Base-by-base conservation (phyloP, 1,140 invertebrate genomes). In the Aethina tumida region DNA sequence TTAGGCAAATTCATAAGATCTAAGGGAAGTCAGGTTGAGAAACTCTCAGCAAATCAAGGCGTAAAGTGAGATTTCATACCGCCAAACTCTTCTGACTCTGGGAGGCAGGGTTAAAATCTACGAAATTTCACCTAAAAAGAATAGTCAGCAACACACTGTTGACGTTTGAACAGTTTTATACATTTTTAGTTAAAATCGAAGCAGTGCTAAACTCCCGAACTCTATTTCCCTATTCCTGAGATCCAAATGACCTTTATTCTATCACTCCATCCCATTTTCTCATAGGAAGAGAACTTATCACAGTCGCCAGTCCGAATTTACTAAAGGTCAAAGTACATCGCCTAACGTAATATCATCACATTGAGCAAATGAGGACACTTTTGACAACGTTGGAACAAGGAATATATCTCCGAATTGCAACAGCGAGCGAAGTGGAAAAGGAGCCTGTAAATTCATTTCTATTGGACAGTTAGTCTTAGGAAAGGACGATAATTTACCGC, bases 221-320 rank as follows among this genome's bases (percentile, higher is more conserved):
- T 4, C 14, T 64, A 5, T 47, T 28, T 28, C 47, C 47, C 3
- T 14, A 57, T 8, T 43, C 43, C 14, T 39, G 31, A 28, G 47
- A 55, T 40, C 39, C 48, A 26, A 40, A 50, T 41, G 54, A 60
- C 14, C 32, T 47, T 7, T 13, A 22, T 3, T n/a, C 34, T 13
- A 31, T 58, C 1, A 56, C 56, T 10, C 59, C 62, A 10, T 55
- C 44, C 9, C 58, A 63, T 45, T 64, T 64, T 31, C 28, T 64
- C 6, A 62, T 60, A 36, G 60, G 59, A 4, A 17, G 35, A 24
- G 39, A 51, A 7, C 34, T 59, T 2, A 51, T 37, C 6, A 16
- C 47, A 6, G 6, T 52, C 8, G 45, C 52, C 17, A 36, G 45
- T 9, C 19, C 28, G 2, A 14, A 30, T 22, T 14, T 34, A n/a